Percentiles rank a stretch among this genome's conserved stretches.
Evolutionary conservation across 64 coral and sea anemone species (phyloP).

Genomic region (Montipora capricornis): DNA sequence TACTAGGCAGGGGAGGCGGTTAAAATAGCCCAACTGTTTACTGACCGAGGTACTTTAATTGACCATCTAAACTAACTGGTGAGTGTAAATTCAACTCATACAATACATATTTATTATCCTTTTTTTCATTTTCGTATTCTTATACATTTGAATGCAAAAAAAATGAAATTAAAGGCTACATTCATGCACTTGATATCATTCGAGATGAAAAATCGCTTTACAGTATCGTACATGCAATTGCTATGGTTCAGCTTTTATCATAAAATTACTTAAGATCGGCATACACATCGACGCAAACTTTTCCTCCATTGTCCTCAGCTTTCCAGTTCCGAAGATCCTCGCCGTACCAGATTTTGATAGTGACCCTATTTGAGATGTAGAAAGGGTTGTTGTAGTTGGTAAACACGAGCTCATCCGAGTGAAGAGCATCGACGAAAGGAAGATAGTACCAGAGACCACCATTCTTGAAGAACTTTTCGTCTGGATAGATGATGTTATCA

Average conservation of each 20-base stretch:
- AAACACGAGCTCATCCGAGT: constrained; percentile 64
- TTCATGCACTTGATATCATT: background rate
- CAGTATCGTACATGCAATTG: background rate
- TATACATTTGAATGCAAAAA: too few relatives aligned
- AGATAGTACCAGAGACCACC: constrained; percentile 49
- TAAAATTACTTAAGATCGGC: constrained; percentile 22
- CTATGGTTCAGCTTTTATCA: background rate
- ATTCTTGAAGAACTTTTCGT: constrained; percentile 15
- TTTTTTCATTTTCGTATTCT: too few relatives aligned
- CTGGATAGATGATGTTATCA: constrained; percentile 42
- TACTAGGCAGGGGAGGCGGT: too few relatives aligned
- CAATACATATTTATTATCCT: too few relatives aligned
- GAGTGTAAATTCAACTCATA: too few relatives aligned
- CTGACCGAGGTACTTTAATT: too few relatives aligned
- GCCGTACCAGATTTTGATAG: constrained; percentile 57
- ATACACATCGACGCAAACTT: constrained; percentile 66
- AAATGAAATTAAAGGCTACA: too few relatives aligned
- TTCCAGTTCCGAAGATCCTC: constrained; percentile 44
- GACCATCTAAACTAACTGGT: too few relatives aligned
- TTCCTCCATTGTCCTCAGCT: constrained; percentile 17
- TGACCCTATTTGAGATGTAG: background rate
- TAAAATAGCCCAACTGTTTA: too few relatives aligned
- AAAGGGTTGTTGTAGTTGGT: constrained; percentile 45
- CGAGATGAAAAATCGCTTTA: background rate
- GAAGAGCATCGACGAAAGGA: constrained; percentile 26